These are phyloP conservation scores for Heterochromis multidens DNA, from an alignment of 2,113 vertebrate genomes.

Conservation along the genomic window DNA sequence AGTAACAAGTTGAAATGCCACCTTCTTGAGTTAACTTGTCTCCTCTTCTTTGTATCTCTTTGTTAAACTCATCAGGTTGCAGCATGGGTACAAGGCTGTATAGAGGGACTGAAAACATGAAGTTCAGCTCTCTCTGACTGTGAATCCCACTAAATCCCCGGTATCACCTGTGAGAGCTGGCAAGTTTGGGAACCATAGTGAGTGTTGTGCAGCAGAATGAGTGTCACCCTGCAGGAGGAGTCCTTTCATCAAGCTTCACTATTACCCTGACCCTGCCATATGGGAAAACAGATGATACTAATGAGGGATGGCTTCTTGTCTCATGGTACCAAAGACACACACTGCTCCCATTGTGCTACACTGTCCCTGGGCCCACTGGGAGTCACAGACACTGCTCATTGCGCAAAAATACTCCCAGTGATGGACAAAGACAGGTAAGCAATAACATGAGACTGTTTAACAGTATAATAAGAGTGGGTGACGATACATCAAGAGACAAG, in stretches of 20 bases:
- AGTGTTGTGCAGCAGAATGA: constrained; percentile 35
- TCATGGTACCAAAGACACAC: constrained; percentile 59
- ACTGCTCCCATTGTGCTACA: constrained; percentile 65
- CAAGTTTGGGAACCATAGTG: constrained; percentile 27
- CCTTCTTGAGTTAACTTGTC: constrained; percentile 39
- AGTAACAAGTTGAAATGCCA: constrained; percentile 24
- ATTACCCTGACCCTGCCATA: constrained; percentile 71
- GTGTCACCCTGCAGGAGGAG: constrained; percentile 62
- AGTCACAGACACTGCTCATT: constrained; percentile 49
- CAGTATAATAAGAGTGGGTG: not conserved
- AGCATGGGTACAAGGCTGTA: not conserved
- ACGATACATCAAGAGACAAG: not conserved
- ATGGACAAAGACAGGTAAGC: constrained; percentile 24
- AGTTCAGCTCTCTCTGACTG: constrained; percentile 24
- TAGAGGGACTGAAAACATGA: constrained; percentile 26
- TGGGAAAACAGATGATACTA: constrained; percentile 78
- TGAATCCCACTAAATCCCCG: constrained; percentile 60
- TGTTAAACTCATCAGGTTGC: constrained; percentile 52
- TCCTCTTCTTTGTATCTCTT: not conserved
- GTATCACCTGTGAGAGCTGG: constrained; percentile 61
- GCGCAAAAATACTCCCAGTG: constrained; percentile 23
- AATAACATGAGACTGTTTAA: not conserved
- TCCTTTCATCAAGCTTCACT: constrained; percentile 71
- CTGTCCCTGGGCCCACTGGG: constrained; percentile 44
- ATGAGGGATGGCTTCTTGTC: constrained; percentile 74